Conservation (phyloP, 1,140 invertebrate species). For the Glomeris maerens region DNA sequence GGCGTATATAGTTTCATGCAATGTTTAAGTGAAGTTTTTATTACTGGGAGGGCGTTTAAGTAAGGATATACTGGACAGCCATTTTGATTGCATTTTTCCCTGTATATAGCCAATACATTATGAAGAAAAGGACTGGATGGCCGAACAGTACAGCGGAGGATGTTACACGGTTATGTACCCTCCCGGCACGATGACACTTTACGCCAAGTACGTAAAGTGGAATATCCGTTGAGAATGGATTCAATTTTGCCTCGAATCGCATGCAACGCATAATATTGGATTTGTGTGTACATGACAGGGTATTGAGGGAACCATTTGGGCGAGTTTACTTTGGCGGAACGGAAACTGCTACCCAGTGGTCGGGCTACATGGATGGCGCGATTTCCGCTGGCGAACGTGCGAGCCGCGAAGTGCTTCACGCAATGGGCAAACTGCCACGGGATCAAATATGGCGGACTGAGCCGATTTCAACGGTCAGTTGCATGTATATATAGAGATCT, state of each 20-base stretch:
- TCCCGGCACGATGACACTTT: constrained; percentile 17
- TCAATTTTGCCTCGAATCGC: not conserved
- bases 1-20: too few relatives aligned
- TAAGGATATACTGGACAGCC: not conserved
- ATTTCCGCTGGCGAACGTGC: constrained; percentile 33
- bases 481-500: not conserved
- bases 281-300: constrained; percentile 10
- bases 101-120: constrained; percentile 22
- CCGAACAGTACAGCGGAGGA: constrained; percentile 29
- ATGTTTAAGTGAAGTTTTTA: not conserved
- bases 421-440: constrained; percentile 16
- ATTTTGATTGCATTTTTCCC: too few relatives aligned
- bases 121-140: constrained; percentile 29
- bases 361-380: constrained; percentile 37
- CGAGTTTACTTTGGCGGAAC: constrained; percentile 35
- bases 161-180: constrained; percentile 20
- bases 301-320: constrained; percentile 21
- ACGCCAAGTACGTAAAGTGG: constrained; percentile 14
- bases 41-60: not conserved
- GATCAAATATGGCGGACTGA: constrained; percentile 17
- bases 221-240: not conserved
- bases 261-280: too few relatives aligned
- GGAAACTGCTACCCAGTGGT: constrained; percentile 34
- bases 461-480: constrained; percentile 14
- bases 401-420: constrained; percentile 29